phyloP scores from a whole-genome alignment of 2,888 invertebrate species.

The Erannis defoliaria region DNA sequence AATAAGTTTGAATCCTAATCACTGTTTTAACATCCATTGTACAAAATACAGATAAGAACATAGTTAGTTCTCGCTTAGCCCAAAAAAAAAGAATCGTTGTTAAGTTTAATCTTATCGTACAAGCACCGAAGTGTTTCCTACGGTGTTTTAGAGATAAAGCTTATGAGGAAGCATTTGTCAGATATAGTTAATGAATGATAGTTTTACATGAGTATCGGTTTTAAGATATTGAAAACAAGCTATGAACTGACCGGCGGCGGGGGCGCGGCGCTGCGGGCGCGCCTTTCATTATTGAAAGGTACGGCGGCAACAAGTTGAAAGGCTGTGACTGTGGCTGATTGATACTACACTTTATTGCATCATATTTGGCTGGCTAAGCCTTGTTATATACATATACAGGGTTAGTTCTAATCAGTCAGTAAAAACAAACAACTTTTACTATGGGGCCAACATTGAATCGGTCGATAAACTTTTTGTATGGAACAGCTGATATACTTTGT shows the following conservation, averaged over 20 bases:
- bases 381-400: too few relatives aligned
- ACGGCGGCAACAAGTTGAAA: background rate
- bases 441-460: too few relatives aligned
- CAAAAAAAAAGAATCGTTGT: conserved; percentile 70
- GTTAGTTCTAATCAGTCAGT: too few relatives aligned
- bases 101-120: conserved; percentile 66
- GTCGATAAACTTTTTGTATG: too few relatives aligned
- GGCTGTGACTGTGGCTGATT: background rate
- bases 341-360: too few relatives aligned
- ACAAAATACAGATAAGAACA: conserved; percentile 20
- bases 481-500: too few relatives aligned
- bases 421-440: too few relatives aligned
- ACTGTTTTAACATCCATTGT: conserved; percentile 16
- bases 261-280: too few relatives aligned
- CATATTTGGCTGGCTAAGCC: too few relatives aligned
- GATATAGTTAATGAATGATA: conserved; percentile 34
- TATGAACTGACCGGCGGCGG: background rate
- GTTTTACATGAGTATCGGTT: conserved; percentile 30
- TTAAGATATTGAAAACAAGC: conserved; percentile 18
- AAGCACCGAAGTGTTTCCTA: conserved; percentile 44
- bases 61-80: conserved; percentile 43
- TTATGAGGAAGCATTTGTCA: conserved; percentile 42
- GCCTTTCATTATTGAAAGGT: background rate
- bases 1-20: too few relatives aligned
- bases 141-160: conserved; percentile 40